These are phyloP conservation scores for Microcaecilia unicolor DNA, from an alignment of 2,797 vertebrate species.

Conservation along the genomic window DNA sequence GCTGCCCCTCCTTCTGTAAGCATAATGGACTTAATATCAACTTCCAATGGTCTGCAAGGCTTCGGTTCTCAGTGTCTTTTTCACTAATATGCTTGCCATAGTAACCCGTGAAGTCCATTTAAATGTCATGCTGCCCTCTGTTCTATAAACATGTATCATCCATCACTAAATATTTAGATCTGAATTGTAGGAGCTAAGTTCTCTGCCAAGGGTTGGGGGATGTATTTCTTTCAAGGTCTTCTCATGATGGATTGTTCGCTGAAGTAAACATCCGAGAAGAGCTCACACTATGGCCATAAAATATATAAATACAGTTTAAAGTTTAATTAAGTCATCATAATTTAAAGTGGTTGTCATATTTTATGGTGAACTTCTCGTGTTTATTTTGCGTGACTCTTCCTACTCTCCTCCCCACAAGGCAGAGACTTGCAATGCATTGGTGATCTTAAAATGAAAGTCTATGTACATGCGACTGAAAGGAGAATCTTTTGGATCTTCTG, in stretches of 20 bases:
- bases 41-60: slow-evolving; percentile 50
- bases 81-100: slow-evolving; percentile 47
- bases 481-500: slow-evolving; percentile 13
- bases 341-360: slow-evolving; percentile 73
- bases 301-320: slow-evolving; percentile 71
- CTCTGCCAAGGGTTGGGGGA: slow-evolving; percentile 72
- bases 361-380: slow-evolving; percentile 59
- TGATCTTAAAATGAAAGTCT: slow-evolving; percentile 45
- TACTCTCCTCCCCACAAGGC: slow-evolving; percentile 54
- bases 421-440: slow-evolving; percentile 41
- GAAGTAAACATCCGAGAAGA: slow-evolving; percentile 73
- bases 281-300: slow-evolving; percentile 65
- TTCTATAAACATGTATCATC: slow-evolving; percentile 75
- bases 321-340: slow-evolving; percentile 73
- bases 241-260: slow-evolving; percentile 68
- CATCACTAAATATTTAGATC: slow-evolving; percentile 79
- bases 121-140: slow-evolving; percentile 66
- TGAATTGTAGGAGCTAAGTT: slow-evolving; percentile 68
- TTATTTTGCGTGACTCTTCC: slow-evolving; percentile 65
- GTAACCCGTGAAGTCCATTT: slow-evolving; percentile 60
- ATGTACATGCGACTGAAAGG: slow-evolving; percentile 25
- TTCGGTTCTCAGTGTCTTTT: slow-evolving; percentile 53
- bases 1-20: too few relatives aligned
- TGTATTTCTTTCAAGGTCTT: slow-evolving; percentile 70
- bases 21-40: slow-evolving; percentile 35